These are phyloP conservation scores for Rhodeus uyekii DNA, from an alignment of 2,797 vertebrate genomes.

Conservation along the genomic window DNA sequence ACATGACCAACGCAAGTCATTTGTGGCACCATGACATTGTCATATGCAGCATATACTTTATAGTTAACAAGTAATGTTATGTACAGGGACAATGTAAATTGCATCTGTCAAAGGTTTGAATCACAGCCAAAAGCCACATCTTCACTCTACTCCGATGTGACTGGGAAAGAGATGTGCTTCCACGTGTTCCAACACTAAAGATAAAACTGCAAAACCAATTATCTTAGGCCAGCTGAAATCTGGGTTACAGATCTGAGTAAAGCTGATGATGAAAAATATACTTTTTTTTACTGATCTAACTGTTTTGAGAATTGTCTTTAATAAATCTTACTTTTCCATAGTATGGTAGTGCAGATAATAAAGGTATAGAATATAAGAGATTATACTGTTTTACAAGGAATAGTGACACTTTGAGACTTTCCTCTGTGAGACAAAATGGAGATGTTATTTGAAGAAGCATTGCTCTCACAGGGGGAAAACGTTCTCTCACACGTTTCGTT, in stretches of 20 bases:
- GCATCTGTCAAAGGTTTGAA: not conserved
- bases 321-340: not conserved
- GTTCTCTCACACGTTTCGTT: not conserved
- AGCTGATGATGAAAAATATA: slow-evolving; percentile 10
- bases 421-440: not conserved
- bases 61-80: no score
- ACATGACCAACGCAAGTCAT: not conserved
- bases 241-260: not conserved
- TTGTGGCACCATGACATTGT: not conserved
- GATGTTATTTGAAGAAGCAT: not conserved
- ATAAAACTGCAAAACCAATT: not conserved
- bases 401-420: not conserved
- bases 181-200: not conserved
- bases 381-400: not conserved
- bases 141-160: not conserved
- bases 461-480: not conserved
- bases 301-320: slow-evolving; percentile 2
- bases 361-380: not conserved
- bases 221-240: slow-evolving; percentile 1
- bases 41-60: not conserved
- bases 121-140: slow-evolving; percentile 6
- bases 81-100: not conserved
- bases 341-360: not conserved
- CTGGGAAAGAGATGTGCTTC: not conserved
- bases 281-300: not conserved